phyloP scores from a whole-genome alignment of 2,797 vertebrate genomes.

The Valencia hispanica region DNA sequence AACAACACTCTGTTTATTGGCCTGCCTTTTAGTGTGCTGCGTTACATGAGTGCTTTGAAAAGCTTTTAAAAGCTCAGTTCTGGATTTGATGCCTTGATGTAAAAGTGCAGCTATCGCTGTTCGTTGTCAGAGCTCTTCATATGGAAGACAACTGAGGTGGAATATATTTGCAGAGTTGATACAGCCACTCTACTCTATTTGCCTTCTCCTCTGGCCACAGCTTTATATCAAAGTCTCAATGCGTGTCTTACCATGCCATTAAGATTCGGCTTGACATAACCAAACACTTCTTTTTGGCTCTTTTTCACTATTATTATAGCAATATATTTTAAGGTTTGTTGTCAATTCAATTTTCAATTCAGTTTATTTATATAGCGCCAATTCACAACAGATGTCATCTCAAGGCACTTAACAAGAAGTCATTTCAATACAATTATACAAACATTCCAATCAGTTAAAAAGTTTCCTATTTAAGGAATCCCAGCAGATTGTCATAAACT shows the following conservation, averaged over 20 bases:
- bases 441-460: too few species aligned
- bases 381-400: too few species aligned
- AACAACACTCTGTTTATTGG: slow-evolving; percentile 57
- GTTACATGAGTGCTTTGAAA: slow-evolving; percentile 31
- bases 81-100: slow-evolving; percentile 40
- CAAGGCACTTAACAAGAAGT: too few species aligned
- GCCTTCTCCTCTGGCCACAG: background rate
- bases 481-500: too few species aligned
- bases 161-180: slow-evolving; percentile 16
- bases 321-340: background rate
- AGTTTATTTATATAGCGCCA: too few species aligned
- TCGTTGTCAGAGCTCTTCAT: slow-evolving; percentile 7
- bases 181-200: background rate
- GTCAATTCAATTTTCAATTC: too few species aligned
- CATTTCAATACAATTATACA: too few species aligned
- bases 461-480: too few species aligned
- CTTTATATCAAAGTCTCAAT: background rate
- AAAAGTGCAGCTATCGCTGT: background rate
- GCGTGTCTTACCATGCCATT: background rate
- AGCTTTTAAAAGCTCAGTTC: slow-evolving; percentile 21
- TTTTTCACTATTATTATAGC: too few species aligned
- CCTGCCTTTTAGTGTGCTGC: slow-evolving; percentile 16
- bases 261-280: background rate
- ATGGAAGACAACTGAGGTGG: slow-evolving; percentile 8
- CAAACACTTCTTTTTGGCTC: background rate